A percentile compares a stretch with the other conserved stretches of the same genome.
phyloP scores from a whole-genome alignment of 2,797 vertebrate species.

The Neosilurus mollespiculum region DNA sequence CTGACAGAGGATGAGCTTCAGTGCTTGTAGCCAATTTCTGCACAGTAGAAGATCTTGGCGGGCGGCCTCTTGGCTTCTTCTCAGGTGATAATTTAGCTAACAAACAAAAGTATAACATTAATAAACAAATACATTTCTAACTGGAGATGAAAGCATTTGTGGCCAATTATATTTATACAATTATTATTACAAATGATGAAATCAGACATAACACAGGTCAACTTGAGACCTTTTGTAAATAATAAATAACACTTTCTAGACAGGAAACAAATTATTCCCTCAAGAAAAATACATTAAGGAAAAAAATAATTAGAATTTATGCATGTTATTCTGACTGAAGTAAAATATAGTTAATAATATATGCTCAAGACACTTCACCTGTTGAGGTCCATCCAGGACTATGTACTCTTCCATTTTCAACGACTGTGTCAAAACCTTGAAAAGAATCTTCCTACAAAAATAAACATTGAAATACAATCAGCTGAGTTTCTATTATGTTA shows the following conservation, averaged over 20 bases:
- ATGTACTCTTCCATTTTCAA: conserved; percentile 86
- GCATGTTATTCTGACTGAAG: background rate
- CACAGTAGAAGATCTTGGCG: conserved; percentile 83
- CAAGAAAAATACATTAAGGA: background rate
- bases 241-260: background rate
- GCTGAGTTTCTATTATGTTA: background rate
- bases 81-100: conserved; percentile 77
- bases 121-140: conserved; percentile 1
- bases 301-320: background rate
- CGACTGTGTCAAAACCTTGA: conserved; percentile 88
- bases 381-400: conserved; percentile 80
- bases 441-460: conserved; percentile 90
- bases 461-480: conserved; percentile 34
- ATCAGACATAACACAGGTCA: background rate
- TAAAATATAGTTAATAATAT: background rate
- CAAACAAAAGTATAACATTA: conserved; percentile 51
- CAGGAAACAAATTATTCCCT: background rate
- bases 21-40: conserved; percentile 77
- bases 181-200: background rate
- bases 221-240: background rate
- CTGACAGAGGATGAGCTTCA: conserved; percentile 74
- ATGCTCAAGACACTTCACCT: conserved; percentile 72
- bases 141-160: background rate
- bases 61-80: conserved; percentile 94
- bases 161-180: background rate